phyloP scores from a whole-genome alignment of 2,113 vertebrate species.

The Muntiacus muntjak region DNA sequence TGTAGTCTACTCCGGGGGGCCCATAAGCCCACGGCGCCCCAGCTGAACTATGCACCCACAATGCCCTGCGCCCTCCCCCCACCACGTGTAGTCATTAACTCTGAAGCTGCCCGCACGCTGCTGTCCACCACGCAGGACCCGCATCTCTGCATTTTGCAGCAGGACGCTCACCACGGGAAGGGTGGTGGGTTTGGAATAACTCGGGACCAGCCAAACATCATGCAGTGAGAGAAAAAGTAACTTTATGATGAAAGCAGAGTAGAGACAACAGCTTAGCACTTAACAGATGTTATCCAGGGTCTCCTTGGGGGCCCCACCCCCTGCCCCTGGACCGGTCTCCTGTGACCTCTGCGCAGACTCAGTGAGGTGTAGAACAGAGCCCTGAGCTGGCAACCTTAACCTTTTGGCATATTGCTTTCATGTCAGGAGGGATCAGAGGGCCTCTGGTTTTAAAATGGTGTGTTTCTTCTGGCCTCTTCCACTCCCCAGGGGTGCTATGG shows the following conservation, averaged over 20 bases:
- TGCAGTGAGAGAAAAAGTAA: neutral
- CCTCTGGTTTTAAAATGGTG: neutral
- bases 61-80: slow-evolving; percentile 14
- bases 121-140: rapidly evolving
- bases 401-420: neutral
- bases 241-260: slow-evolving; percentile 59
- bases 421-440: neutral
- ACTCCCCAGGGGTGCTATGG: neutral
- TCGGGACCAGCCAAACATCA: neutral
- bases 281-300: neutral
- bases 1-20: neutral
- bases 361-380: neutral
- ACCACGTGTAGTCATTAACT: neutral
- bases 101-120: neutral
- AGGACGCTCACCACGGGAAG: neutral
- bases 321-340: neutral
- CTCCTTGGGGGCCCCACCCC: neutral
- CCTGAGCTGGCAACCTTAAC: neutral
- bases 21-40: neutral
- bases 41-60: slow-evolving; percentile 56
- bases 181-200: neutral
- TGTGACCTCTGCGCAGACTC: neutral
- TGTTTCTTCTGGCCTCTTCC: neutral
- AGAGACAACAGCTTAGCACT: neutral
- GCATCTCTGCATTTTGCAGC: neutral